Percentiles rank a stretch among this genome's conserved stretches.
phyloP scores from a whole-genome alignment of 2,888 invertebrate species.

The Tetropium fuscum region DNA sequence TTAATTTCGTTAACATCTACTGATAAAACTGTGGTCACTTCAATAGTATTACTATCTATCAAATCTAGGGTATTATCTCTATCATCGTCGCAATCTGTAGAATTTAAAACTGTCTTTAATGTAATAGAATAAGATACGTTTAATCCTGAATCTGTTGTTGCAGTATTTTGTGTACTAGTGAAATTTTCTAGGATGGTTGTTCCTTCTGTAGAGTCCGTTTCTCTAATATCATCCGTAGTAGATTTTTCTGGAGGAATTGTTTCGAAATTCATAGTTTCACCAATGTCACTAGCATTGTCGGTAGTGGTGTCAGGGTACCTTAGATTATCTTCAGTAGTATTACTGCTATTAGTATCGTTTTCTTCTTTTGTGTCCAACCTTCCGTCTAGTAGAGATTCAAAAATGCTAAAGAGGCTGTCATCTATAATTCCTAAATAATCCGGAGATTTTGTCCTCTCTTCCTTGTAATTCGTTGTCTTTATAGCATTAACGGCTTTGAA shows the following conservation, averaged over 20 bases:
- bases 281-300: conserved; percentile 1
- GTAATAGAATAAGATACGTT: conserved; percentile 44
- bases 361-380: conserved; percentile 52
- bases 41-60: conserved; percentile 15
- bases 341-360: conserved; percentile 38
- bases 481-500: conserved; percentile 13
- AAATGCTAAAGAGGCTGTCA: conserved; percentile 49
- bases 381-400: conserved; percentile 51
- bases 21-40: conserved; percentile 37
- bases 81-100: conserved; percentile 58
- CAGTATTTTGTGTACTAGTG: conserved; percentile 30
- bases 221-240: neutral
- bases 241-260: conserved; percentile 12
- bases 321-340: conserved; percentile 9
- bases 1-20: conserved; percentile 45
- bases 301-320: neutral
- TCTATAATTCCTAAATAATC: conserved; percentile 42
- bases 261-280: conserved; percentile 16
- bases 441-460: conserved; percentile 37
- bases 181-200: conserved; percentile 31
- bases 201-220: conserved; percentile 50
- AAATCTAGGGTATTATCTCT: conserved; percentile 26
- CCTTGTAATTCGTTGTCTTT: conserved; percentile 17
- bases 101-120: conserved; percentile 55
- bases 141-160: conserved; percentile 23